Percentiles rank a stretch among this genome's conserved stretches.
Evolutionary conservation across 2,113 vertebrate genomes (phyloP).

Genomic region (Elephas maximus): DNA sequence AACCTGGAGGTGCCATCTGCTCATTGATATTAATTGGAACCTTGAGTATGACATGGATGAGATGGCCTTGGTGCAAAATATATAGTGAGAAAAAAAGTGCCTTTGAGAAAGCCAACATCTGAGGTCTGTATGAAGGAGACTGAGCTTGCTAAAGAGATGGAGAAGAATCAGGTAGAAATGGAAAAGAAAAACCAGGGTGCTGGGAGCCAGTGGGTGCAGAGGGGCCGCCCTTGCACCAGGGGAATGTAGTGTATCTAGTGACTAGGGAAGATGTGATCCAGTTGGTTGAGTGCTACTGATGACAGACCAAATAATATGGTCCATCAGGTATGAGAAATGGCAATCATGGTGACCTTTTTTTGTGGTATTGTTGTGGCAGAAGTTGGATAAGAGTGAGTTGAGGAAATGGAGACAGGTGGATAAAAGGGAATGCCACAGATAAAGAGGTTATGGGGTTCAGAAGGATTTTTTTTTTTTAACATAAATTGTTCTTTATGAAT

Average conservation of each 20-base stretch:
- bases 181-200: background rate
- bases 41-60: background rate
- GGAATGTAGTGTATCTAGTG: background rate
- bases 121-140: background rate
- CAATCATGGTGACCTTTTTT: background rate
- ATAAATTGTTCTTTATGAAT: slow-evolving; percentile 54
- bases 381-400: background rate
- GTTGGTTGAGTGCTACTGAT: background rate
- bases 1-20: background rate
- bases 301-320: background rate
- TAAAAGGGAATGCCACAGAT: background rate
- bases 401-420: background rate
- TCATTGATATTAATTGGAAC: background rate
- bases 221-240: too few species aligned
- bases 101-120: slow-evolving; percentile 10
- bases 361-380: background rate
- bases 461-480: background rate
- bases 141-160: background rate
- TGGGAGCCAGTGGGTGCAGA: too few species aligned
- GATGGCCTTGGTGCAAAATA: background rate
- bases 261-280: background rate
- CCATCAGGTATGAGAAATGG: background rate
- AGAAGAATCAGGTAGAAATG: background rate
- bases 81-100: background rate
- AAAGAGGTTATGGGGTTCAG: background rate